phyloP scores from a whole-genome alignment of 2,797 vertebrate genomes.

The Hybognathus amarus region DNA sequence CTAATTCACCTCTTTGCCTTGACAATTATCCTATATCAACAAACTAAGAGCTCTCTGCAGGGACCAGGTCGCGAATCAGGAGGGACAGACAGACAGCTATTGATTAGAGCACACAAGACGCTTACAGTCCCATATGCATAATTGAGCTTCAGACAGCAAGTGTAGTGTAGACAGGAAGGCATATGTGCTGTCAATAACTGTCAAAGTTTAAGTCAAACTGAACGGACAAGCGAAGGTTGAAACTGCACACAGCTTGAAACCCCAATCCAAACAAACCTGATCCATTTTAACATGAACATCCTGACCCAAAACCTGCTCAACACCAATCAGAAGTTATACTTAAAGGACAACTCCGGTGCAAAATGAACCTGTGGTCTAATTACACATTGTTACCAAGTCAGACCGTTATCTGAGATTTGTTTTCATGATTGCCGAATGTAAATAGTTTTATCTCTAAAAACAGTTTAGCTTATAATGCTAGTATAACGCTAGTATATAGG shows the following conservation, averaged over 20 bases:
- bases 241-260: not conserved
- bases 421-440: no score
- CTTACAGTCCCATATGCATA: slow-evolving; percentile 38
- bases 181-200: slow-evolving; percentile 36
- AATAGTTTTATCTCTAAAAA: no score
- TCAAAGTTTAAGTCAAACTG: not conserved
- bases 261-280: slow-evolving; percentile 14
- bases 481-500: no score
- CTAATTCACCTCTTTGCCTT: slow-evolving; percentile 24
- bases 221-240: not conserved
- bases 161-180: not conserved
- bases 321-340: not conserved
- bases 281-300: not conserved
- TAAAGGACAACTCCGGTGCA: no score
- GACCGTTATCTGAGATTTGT: no score
- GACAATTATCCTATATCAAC: slow-evolving; percentile 54
- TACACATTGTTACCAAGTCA: no score
- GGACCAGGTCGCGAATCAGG: slow-evolving; percentile 19
- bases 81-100: slow-evolving; percentile 49
- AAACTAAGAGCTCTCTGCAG: slow-evolving; percentile 28
- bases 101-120: slow-evolving; percentile 50
- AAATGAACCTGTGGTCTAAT: no score
- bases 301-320: not conserved
- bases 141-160: slow-evolving; percentile 40
- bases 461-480: no score